Conservation (phyloP, 2,113 vertebrate genomes). For the Dermatemys mawii region DNA sequence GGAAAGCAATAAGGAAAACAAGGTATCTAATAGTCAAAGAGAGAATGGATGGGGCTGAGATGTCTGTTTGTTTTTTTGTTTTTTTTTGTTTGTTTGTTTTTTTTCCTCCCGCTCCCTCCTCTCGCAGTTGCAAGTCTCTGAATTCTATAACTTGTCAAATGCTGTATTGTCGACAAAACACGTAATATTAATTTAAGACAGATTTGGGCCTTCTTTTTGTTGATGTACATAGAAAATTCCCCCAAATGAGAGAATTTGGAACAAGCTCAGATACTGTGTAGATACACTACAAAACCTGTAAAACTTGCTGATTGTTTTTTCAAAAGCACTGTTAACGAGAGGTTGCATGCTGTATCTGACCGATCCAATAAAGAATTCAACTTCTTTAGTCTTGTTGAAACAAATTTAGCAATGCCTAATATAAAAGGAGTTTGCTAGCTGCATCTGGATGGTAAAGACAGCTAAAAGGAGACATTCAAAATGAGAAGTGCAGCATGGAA, state of each 20-base stretch:
- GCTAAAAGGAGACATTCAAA: not conserved
- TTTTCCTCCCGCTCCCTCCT: not conserved
- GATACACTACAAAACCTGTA: conserved; percentile 26
- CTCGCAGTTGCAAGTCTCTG: not conserved
- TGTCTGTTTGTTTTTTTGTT: too few species aligned
- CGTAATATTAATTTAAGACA: not conserved
- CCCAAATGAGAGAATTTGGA: conserved; percentile 27
- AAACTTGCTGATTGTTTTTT: conserved; percentile 59
- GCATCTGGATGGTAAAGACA: not conserved
- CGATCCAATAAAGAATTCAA: conserved; percentile 40
- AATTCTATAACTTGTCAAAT: conserved; percentile 2
- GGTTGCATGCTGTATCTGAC: conserved; percentile 44
- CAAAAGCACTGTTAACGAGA: conserved; percentile 43
- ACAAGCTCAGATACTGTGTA: conserved; percentile 37
- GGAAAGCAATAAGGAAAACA: not conserved
- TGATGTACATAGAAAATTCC: conserved; percentile 9
- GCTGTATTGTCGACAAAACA: not conserved
- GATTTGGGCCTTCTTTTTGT: conserved; percentile 20
- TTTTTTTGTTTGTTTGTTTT: too few species aligned
- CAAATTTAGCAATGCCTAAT: not conserved
- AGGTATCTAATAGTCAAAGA: not conserved
- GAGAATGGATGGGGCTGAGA: not conserved
- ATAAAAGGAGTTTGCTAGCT: not conserved
- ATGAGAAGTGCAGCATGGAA: not conserved
- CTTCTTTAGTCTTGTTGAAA: conserved; percentile 1